Conservation (phyloP, 2,113 vertebrate species). For the Lathamus discolor region DNA sequence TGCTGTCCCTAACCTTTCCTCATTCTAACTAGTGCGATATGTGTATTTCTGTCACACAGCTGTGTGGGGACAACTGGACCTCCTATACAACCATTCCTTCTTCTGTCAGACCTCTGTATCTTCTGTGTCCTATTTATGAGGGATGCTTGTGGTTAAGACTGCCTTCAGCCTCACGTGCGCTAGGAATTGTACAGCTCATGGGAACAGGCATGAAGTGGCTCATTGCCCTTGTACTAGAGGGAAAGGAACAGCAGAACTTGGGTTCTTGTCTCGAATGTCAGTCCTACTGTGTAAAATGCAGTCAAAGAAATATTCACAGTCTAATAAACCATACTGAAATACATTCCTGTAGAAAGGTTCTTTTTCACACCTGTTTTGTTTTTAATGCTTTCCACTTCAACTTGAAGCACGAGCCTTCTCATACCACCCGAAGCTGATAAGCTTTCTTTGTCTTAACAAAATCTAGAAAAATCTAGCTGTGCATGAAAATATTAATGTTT, state of each 20-base stretch:
- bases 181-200: not conserved
- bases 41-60: not conserved
- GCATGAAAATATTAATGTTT: not conserved
- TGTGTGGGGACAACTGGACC: not conserved
- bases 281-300: not conserved
- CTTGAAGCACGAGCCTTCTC: not conserved
- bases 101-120: not conserved
- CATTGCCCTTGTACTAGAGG: not conserved
- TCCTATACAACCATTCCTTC: not conserved
- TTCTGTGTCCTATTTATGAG: not conserved
- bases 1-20: not conserved
- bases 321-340: not conserved
- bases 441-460: not conserved
- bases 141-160: not conserved
- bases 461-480: not conserved
- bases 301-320: not conserved
- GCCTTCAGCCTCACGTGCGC: rapidly evolving
- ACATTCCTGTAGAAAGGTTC: not conserved
- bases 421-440: not conserved
- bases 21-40: not conserved
- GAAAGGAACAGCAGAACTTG: not conserved
- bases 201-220: not conserved
- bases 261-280: not conserved
- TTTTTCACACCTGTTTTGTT: not conserved
- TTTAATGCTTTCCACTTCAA: not conserved